Conservation (phyloP, 2,797 vertebrate species). For the Argyrosomus regius region DNA sequence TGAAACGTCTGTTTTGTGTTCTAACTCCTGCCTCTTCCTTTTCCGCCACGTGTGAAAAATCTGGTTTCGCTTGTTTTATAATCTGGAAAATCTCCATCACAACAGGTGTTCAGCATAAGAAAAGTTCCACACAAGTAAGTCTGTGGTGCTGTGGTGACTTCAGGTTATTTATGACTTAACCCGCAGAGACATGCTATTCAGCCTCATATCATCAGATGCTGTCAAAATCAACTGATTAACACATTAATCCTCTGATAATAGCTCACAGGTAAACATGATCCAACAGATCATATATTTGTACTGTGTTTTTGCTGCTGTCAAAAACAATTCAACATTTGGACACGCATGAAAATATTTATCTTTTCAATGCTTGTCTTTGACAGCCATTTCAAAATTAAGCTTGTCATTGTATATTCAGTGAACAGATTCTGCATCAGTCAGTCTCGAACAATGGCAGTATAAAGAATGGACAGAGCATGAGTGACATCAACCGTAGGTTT, state of each 20-base stretch:
- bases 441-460: too few species aligned
- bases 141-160: slow-evolving; percentile 9
- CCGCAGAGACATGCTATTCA: slow-evolving; percentile 12
- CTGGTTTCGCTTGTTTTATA: slow-evolving; percentile 24
- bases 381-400: not conserved
- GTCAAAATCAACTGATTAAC: slow-evolving; percentile 1
- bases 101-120: slow-evolving; percentile 33
- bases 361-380: not conserved
- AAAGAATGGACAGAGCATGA: too few species aligned
- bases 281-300: not conserved
- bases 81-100: slow-evolving; percentile 22
- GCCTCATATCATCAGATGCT: not conserved
- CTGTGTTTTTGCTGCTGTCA: not conserved
- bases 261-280: slow-evolving; percentile 3
- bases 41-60: slow-evolving; percentile 13
- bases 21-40: not conserved
- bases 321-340: not conserved
- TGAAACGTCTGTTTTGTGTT: slow-evolving; percentile 17
- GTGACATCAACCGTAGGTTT: too few species aligned
- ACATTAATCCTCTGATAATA: slow-evolving; percentile 14
- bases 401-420: not conserved
- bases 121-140: not conserved
- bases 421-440: not conserved
- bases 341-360: not conserved
- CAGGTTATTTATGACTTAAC: not conserved